These are phyloP conservation scores for Anseranas semipalmata DNA, from an alignment of 2,113 vertebrate genomes.

Conservation along the genomic window DNA sequence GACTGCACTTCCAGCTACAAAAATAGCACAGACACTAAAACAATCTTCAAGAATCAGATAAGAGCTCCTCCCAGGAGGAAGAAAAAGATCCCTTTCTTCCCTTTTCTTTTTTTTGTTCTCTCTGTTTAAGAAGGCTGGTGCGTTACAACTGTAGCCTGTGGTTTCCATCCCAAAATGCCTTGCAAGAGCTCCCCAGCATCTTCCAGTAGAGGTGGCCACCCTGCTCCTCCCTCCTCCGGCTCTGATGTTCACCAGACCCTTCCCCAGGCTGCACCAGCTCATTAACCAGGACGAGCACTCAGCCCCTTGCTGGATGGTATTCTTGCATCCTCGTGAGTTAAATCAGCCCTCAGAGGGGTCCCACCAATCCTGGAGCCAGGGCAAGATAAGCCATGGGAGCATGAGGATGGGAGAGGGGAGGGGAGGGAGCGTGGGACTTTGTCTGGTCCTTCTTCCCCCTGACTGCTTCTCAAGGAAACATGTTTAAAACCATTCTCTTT, in stretches of 20 bases:
- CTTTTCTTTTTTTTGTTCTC: background rate
- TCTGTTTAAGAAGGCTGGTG: background rate
- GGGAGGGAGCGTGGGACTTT: background rate
- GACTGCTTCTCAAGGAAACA: background rate
- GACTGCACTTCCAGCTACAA: slow-evolving; percentile 52
- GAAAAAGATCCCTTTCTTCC: slow-evolving; percentile 38
- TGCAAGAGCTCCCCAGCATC: background rate
- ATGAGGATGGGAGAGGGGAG: background rate
- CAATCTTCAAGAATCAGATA: slow-evolving; percentile 44
- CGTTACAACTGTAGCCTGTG: slow-evolving; percentile 12
- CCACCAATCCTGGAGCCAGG: background rate
- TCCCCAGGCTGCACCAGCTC: background rate
- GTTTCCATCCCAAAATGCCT: slow-evolving; percentile 46
- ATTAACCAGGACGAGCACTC: rapidly evolving
- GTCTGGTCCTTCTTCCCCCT: background rate
- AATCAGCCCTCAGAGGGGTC: background rate
- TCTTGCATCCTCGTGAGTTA: background rate
- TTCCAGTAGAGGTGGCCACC: background rate
- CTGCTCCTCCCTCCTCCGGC: rapidly evolving
- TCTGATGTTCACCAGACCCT: background rate
- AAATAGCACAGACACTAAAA: slow-evolving; percentile 63
- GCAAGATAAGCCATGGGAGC: slow-evolving; percentile 17
- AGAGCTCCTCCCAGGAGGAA: slow-evolving; percentile 63
- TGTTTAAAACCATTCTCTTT: background rate
- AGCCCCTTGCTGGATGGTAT: background rate